Base-by-base conservation (phyloP, 2,888 invertebrate genomes). In the Heteromurus nitidus region DNA sequence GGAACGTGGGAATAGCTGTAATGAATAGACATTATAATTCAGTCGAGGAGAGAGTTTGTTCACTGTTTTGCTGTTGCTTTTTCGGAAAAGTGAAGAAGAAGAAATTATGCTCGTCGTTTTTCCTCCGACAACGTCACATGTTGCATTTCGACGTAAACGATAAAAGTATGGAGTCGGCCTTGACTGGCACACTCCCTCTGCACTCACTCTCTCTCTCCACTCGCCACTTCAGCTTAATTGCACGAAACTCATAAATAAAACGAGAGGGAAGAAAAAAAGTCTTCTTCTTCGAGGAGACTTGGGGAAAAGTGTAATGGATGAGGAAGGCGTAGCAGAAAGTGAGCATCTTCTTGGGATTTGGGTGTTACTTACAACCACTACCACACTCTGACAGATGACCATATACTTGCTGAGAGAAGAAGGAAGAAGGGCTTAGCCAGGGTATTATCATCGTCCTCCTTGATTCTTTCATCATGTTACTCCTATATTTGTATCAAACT, bases 191-290 rank as follows among this genome's bases (percentile, higher is more conserved):
- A 50, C 47, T 67, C 67, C 22, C 30, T 36, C 18, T 20, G 36
- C 30, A n/a, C 50, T 20, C 50, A 50, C 58, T n/a, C 26, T 53
- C 13, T 20, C 1, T 24, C n/a, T n/a, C 24, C 16, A 24, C 20
- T n/a, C 60, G 64, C 31, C 67, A 67, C 58, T 76, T 76, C 68
- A 76, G 53, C 47, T 58, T 68, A 76, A 76, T 76, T 76, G 76
- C 44, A 28, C 44, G 36, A 60, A 67, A 55, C 47, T 60, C 68
- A 60, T 76, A 76, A 76, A 76, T 76, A 76, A 67, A 44, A 16
- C 9, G 36, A 18, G 55, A 55, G 22, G n/a, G n/a, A n/a, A n/a
- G n/a, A n/a, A n/a, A n/a, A n/a, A n/a, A n/a, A n/a, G n/a, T n/a
- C n/a, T n/a, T n/a, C n/a, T n/a, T n/a, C n/a, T n/a, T n/a, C n/a